Evolutionary conservation across 2,888 invertebrate genomes (phyloP).

Genomic region (Alentia gelatinosa): DNA sequence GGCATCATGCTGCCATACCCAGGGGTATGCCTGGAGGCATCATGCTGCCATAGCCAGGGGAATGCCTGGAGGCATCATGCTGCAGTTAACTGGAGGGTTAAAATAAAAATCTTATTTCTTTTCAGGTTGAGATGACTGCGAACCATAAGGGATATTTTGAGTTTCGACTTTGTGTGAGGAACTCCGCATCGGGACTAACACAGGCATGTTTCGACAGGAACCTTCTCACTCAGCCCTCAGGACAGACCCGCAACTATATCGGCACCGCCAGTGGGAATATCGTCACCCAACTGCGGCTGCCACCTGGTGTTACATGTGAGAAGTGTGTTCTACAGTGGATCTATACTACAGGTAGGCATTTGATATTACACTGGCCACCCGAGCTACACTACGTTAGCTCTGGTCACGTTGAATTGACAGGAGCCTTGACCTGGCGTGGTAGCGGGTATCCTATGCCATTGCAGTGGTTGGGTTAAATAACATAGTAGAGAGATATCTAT

Average conservation of each 20-base stretch:
- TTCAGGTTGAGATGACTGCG: constrained; percentile 89
- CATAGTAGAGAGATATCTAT: too few species aligned
- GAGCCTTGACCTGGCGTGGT: too few species aligned
- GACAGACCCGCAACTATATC: constrained; percentile 83
- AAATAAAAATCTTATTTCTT: background rate
- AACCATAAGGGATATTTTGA: constrained; percentile 93
- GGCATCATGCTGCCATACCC: background rate
- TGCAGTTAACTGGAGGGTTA: too few species aligned
- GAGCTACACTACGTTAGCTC: too few species aligned
- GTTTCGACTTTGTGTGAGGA: constrained; percentile 90
- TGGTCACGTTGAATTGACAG: too few species aligned
- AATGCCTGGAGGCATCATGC: background rate
- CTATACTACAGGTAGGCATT: constrained; percentile 86
- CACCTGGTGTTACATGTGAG: constrained; percentile 87
- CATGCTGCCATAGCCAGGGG: background rate
- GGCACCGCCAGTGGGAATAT: constrained; percentile 87
- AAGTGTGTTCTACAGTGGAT: constrained; percentile 94
- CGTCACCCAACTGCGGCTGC: constrained; percentile 88
- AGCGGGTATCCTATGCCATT: too few species aligned
- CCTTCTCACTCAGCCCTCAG: background rate
- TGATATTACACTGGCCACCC: too few species aligned
- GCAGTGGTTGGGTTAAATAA: too few species aligned
- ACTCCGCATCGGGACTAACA: constrained; percentile 87
- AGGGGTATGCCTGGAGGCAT: background rate
- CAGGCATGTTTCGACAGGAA: constrained; percentile 89